These are phyloP conservation scores for Neoarius graeffei DNA, from an alignment of 2,113 vertebrate species.

Conservation along the genomic window DNA sequence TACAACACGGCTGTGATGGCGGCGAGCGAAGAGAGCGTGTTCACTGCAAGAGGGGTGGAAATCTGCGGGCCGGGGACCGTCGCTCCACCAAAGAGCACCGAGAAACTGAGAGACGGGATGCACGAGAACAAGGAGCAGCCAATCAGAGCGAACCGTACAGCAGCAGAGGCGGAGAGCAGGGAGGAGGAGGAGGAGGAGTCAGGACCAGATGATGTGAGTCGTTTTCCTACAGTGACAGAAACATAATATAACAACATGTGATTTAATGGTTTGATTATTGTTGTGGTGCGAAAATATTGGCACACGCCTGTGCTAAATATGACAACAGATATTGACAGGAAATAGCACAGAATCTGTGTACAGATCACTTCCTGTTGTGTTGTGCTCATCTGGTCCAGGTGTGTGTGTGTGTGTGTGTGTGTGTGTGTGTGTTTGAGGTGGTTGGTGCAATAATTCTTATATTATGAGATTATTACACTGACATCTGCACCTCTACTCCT, in stretches of 20 bases:
- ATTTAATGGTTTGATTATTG: no score
- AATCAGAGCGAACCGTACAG: neutral
- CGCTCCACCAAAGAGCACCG: neutral
- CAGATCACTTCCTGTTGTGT: neutral
- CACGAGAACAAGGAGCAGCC: slow-evolving; percentile 27
- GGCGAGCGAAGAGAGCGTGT: slow-evolving; percentile 75
- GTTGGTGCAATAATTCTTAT: neutral
- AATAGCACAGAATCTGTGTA: neutral
- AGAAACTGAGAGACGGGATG: slow-evolving; percentile 17
- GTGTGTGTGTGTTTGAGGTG: neutral
- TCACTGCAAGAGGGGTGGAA: slow-evolving; percentile 85
- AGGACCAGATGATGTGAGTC: slow-evolving; percentile 83
- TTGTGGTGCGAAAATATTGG: neutral
- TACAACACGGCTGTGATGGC: slow-evolving; percentile 63
- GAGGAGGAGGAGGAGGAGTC: slow-evolving; percentile 66
- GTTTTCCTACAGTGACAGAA: neutral
- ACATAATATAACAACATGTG: no score
- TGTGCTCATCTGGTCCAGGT: no score
- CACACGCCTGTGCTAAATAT: neutral
- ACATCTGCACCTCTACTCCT: neutral
- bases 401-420: no score
- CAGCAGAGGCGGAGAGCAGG: neutral
- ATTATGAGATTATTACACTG: neutral
- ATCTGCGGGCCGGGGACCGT: slow-evolving; percentile 70
- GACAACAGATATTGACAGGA: neutral